Percentiles rank a stretch among this genome's conserved stretches.
These are phyloP conservation scores for Ochropleura leucogaster DNA, from an alignment of 2,888 invertebrate species.

Conservation along the genomic window DNA sequence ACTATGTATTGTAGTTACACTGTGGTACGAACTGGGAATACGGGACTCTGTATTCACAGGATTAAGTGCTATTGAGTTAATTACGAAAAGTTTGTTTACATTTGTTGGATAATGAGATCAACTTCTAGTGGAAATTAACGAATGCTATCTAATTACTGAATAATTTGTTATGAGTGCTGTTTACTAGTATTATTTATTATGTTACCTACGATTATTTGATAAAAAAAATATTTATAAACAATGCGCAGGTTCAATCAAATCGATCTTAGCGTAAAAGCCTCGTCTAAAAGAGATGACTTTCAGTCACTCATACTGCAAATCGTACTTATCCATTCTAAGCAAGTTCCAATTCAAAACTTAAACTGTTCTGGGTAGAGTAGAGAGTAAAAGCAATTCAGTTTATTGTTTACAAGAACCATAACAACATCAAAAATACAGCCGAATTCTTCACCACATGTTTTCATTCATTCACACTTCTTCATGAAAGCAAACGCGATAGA, in stretches of 20 bases:
- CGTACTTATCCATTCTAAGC: neutral
- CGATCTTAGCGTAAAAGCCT: neutral
- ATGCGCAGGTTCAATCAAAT: neutral
- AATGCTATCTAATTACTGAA: neutral
- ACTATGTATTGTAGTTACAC: neutral
- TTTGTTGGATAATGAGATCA: conserved; percentile 6
- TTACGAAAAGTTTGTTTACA: conserved; percentile 9
- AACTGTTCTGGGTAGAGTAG: neutral
- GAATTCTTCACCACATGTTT: conserved; percentile 18
- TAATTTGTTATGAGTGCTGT: neutral
- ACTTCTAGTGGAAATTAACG: neutral
- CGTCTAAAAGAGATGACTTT: neutral
- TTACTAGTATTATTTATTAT: neutral
- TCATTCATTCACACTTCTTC: conserved; percentile 25
- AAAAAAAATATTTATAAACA: neutral
- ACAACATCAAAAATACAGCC: conserved; percentile 12
- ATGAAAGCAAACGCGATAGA: conserved; percentile 1
- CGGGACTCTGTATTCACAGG: conserved; percentile 9
- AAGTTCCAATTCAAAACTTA: neutral
- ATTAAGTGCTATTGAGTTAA: conserved; percentile 23
- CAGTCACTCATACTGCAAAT: neutral
- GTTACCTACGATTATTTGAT: neutral
- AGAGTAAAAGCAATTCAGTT: conserved; percentile 8
- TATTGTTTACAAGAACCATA: conserved; percentile 17
- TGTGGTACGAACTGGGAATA: neutral